Percentiles rank a stretch among this genome's conserved stretches.
These are phyloP conservation scores for Burhinus oedicnemus DNA, from an alignment of 2,113 vertebrate genomes.

Conservation along the genomic window DNA sequence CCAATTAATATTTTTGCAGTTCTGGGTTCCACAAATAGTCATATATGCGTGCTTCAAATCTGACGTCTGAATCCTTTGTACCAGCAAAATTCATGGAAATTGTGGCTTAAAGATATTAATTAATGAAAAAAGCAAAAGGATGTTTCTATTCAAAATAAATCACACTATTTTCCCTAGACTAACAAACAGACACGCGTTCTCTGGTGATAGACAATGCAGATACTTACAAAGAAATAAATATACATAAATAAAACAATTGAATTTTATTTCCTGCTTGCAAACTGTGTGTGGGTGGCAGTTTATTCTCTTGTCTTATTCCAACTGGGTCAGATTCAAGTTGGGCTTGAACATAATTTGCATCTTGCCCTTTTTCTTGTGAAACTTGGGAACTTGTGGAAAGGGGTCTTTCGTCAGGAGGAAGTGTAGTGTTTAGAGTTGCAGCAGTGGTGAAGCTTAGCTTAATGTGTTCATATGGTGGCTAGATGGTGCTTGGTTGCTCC, in stretches of 20 bases:
- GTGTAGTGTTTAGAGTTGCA: not conserved
- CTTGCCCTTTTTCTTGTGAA: slow-evolving; percentile 25
- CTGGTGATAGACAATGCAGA: slow-evolving; percentile 2
- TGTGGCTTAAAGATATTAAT: not conserved
- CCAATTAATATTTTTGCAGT: not conserved
- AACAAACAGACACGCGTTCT: not conserved
- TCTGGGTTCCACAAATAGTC: not conserved
- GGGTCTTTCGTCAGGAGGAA: not conserved
- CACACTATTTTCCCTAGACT: not conserved
- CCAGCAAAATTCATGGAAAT: not conserved
- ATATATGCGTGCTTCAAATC: not conserved
- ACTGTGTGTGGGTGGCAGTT: slow-evolving; percentile 18
- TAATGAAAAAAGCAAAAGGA: not conserved
- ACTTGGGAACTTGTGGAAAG: slow-evolving; percentile 13
- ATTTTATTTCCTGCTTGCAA: slow-evolving; percentile 37
- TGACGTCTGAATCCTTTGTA: not conserved
- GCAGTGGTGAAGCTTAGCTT: not conserved
- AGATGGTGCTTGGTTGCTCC: not conserved
- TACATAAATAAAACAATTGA: slow-evolving; percentile 29
- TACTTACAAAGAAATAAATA: slow-evolving; percentile 30
- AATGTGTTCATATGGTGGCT: not conserved
- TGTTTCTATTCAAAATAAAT: slow-evolving; percentile 8
- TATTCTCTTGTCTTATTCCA: slow-evolving; percentile 36
- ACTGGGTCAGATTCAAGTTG: slow-evolving; percentile 14
- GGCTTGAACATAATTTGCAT: not conserved